Base-by-base conservation (phyloP, 2,113 vertebrate species). In the Siniperca knerii region DNA sequence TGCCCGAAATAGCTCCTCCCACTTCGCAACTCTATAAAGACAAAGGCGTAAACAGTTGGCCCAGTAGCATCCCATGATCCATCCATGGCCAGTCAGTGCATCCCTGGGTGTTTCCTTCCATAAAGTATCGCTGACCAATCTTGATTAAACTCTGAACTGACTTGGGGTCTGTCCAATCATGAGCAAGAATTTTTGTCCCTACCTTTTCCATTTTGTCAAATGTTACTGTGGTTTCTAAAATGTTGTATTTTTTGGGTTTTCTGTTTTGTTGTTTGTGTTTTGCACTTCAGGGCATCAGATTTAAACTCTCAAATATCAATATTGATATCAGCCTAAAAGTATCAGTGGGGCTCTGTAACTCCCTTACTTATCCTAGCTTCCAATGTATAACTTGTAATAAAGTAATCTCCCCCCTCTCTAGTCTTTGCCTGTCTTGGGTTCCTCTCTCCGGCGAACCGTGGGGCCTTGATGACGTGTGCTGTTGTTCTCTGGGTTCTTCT, bases 371-470 rank as follows among this genome's bases (percentile, higher is more conserved):
- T 12, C 20, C 21, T n/a, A n/a, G 8, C 58, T 50, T 37, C 13
- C 25, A 4, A 50, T 25, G 9, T 61, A 1, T 23, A 21, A 61
- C 11, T 4, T 46, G 75, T 25, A 77, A 12, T 23, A 16, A 37
- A 64, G 44, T 10, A 0, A 6, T 25, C 55, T 4, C 25, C 25
- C 16, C 60, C 4, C 16, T 61, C 9, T 79, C 2, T 83, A 98
- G 98, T 99, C 94, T 98, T 98, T 83, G 98, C 97, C 55, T 98
- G 98, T 90, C 94, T 98, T 67, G 98, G 97, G 71, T 99, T 98
- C 96, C 94, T 98, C 91, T 98, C 98, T 25, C 98, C 98, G 67
- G 98, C 98, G 1, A 99, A 99, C 89, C 95, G 97, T 13, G 98
- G 98, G 23, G 97, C 97, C 4, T 90, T 98, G 72, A 98, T 99